These are phyloP conservation scores for Trichogramma evanescens DNA, from an alignment of 2,888 invertebrate species.

Conservation along the genomic window DNA sequence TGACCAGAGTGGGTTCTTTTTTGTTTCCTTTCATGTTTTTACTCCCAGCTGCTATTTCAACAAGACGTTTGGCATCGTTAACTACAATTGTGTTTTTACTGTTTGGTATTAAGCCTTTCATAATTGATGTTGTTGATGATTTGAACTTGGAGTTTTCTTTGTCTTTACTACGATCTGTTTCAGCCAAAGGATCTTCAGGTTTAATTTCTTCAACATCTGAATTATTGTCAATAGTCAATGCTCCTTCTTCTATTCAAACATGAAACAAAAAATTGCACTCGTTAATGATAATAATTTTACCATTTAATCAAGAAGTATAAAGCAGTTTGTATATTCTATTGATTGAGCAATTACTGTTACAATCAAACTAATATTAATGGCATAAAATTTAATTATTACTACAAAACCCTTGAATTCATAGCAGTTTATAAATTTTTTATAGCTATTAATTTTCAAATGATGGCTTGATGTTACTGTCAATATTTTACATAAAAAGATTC, in stretches of 20 bases:
- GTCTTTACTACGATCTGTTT: conserved; percentile 43
- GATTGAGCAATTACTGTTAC: too few relatives aligned
- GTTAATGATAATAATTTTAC: neutral
- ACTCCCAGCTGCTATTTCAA: conserved; percentile 62
- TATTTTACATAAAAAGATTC: too few relatives aligned
- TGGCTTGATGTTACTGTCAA: too few relatives aligned
- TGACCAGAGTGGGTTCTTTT: conserved; percentile 69
- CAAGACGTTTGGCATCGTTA: conserved; percentile 64
- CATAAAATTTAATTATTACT: too few relatives aligned
- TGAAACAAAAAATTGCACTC: neutral
- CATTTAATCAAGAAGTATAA: too few relatives aligned
- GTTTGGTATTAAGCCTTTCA: conserved; percentile 11
- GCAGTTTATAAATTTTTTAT: too few relatives aligned
- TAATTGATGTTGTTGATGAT: neutral
- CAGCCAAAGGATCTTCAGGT: conserved; percentile 55
- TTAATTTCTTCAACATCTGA: conserved; percentile 62
- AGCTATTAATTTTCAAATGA: too few relatives aligned
- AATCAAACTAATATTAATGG: too few relatives aligned
- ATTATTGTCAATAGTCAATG: conserved; percentile 52
- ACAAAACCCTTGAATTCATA: too few relatives aligned
- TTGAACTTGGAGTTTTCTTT: conserved; percentile 42
- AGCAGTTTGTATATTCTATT: too few relatives aligned
- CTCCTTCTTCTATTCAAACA: conserved; percentile 33
- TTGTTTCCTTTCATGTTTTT: conserved; percentile 51
- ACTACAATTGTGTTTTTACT: conserved; percentile 57